These are phyloP conservation scores for Pedetes capensis DNA, from an alignment of 2,113 vertebrate species.

Conservation along the genomic window DNA sequence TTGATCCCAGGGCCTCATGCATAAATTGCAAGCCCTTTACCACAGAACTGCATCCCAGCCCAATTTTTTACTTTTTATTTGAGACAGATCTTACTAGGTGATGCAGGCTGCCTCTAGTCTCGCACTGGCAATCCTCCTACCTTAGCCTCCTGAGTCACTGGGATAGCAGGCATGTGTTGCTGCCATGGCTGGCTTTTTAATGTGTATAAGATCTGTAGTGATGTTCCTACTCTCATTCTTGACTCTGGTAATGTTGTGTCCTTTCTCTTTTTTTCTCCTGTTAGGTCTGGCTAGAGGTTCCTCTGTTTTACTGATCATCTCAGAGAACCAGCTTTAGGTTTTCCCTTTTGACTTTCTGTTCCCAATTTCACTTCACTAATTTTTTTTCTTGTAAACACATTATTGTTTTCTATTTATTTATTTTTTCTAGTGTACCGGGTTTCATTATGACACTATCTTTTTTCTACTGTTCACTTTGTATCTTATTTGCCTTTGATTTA, in stretches of 20 bases:
- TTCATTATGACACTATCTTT: background rate
- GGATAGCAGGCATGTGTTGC: too few relatives aligned
- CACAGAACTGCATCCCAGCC: too few relatives aligned
- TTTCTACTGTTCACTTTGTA: background rate
- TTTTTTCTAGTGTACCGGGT: too few relatives aligned
- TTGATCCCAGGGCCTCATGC: too few relatives aligned
- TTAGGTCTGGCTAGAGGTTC: background rate
- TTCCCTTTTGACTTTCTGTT: background rate
- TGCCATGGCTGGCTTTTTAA: too few relatives aligned
- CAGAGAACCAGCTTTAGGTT: background rate
- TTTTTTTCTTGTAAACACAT: slow-evolving; percentile 30
- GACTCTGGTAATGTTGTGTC: background rate
- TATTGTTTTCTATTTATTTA: too few relatives aligned
- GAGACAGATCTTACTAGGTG: too few relatives aligned
- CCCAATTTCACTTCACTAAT: background rate
- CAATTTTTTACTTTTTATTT: too few relatives aligned
- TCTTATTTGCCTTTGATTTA: slow-evolving; percentile 34
- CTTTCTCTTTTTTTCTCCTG: background rate
- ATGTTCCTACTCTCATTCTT: background rate
- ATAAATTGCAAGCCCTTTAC: too few relatives aligned
- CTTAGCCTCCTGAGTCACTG: too few relatives aligned
- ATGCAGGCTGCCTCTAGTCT: too few relatives aligned
- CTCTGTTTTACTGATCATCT: background rate
- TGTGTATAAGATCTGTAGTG: background rate
- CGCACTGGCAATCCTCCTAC: too few relatives aligned